Conservation (phyloP, 92 coral and sea anemone genomes). For the Heteractis magnifica region DNA sequence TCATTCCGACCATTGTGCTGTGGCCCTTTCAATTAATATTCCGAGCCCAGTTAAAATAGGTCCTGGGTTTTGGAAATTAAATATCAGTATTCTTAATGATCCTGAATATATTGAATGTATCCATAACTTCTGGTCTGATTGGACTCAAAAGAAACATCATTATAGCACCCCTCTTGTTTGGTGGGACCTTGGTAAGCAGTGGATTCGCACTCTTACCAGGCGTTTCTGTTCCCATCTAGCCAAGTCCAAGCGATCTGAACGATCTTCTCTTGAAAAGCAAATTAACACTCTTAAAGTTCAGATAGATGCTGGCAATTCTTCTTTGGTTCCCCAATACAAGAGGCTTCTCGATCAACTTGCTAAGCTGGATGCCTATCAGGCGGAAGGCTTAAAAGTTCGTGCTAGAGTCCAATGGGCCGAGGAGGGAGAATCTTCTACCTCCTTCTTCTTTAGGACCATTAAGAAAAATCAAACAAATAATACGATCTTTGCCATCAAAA, state of each 20-base stretch:
- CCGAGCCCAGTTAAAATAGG: background rate
- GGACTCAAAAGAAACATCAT: background rate
- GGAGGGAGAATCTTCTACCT: slow-evolving; percentile 29
- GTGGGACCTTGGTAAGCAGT: background rate
- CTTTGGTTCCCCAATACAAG: background rate
- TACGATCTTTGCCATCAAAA: slow-evolving; percentile 6
- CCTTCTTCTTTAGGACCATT: slow-evolving; percentile 7
- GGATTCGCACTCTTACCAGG: background rate
- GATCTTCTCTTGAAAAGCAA: background rate
- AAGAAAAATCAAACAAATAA: background rate
- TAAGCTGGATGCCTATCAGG: background rate
- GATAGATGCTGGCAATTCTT: background rate
- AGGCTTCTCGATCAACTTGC: background rate
- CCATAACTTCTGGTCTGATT: too few species aligned
- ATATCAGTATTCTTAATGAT: too few species aligned
- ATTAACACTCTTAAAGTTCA: background rate
- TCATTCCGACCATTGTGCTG: slow-evolving; percentile 11
- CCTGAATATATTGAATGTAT: too few species aligned
- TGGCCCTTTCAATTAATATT: background rate
- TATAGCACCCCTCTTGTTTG: background rate
- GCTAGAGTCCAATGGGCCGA: slow-evolving; percentile 35
- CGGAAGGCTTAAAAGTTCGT: slow-evolving; percentile 2
- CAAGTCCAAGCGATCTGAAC: background rate
- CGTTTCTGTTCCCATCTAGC: background rate
- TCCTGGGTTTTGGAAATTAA: background rate